Evolutionary conservation across 2,797 vertebrate genomes (phyloP).

Genomic region (Phoxinus dragarum): DNA sequence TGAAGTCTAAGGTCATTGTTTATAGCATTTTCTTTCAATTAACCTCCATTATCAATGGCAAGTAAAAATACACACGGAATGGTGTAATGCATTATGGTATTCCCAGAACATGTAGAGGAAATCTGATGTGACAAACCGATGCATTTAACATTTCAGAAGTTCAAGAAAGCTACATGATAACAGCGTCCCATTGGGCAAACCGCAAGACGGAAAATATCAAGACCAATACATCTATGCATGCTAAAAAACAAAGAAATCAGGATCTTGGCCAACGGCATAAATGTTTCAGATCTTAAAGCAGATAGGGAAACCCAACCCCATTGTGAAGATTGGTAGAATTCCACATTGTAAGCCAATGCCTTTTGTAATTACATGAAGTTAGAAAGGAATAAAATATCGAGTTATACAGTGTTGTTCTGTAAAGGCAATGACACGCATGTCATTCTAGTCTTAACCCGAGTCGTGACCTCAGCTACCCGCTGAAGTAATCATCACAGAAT

Average conservation of each 20-base stretch:
- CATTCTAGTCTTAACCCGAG: background rate
- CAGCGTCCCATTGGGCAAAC: conserved; percentile 73
- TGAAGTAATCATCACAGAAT: conserved; percentile 3
- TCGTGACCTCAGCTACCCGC: background rate
- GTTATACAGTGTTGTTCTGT: conserved; percentile 10
- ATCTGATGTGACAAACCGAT: conserved; percentile 74
- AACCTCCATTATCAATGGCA: conserved; percentile 25
- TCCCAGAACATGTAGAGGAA: conserved; percentile 54
- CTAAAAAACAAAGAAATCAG: conserved; percentile 75
- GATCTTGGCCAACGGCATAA: conserved; percentile 69
- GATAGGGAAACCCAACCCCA: conserved; percentile 63
- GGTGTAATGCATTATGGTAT: conserved; percentile 33
- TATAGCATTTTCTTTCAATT: background rate
- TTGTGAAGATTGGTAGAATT: conserved; percentile 27
- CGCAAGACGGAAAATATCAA: conserved; percentile 64
- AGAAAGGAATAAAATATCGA: conserved; percentile 31
- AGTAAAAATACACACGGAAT: conserved; percentile 14
- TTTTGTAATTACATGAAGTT: conserved; percentile 31
- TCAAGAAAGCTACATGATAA: conserved; percentile 63
- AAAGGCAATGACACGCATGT: background rate
- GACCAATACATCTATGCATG: conserved; percentile 66
- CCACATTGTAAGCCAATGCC: conserved; percentile 36
- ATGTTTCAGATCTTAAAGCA: conserved; percentile 66
- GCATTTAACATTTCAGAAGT: conserved; percentile 59
- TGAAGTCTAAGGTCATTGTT: conserved; percentile 18